Percentiles rank a stretch among this genome's conserved stretches.
Conservation (phyloP, 2,113 vertebrate species). For the Ctenomys sociabilis region DNA sequence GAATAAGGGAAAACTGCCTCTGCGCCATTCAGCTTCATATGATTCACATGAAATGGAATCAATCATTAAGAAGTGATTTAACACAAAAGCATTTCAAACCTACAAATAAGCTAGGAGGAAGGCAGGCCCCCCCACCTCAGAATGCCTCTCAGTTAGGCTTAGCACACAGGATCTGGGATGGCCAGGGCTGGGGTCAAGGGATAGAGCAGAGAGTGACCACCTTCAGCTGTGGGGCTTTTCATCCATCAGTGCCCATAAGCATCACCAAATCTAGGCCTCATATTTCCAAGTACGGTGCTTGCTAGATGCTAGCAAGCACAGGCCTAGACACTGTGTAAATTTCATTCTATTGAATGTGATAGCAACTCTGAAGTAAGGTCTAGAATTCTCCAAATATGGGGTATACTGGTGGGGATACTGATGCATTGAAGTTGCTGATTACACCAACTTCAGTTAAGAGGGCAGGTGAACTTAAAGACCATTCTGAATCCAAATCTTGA, state of each 20-base stretch:
- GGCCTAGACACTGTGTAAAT: neutral
- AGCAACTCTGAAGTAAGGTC: neutral
- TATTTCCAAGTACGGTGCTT: neutral
- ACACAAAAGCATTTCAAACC: conserved; percentile 28
- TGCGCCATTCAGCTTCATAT: neutral
- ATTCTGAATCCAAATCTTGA: neutral
- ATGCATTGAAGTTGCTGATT: neutral
- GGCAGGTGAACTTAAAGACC: neutral
- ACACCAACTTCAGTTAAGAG: neutral
- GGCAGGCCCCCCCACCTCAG: neutral
- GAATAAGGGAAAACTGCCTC: neutral
- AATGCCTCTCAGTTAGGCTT: no score
- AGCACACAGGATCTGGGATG: neutral
- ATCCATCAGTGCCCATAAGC: neutral
- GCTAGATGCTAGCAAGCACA: neutral
- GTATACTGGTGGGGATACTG: neutral
- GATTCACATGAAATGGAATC: conserved; percentile 39
- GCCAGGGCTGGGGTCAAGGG: neutral
- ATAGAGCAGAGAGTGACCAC: neutral
- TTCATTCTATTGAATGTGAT: neutral
- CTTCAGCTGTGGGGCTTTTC: neutral
- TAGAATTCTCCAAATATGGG: neutral
- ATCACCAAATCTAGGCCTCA: neutral
- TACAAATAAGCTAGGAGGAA: neutral
- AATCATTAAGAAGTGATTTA: conserved; percentile 3